phyloP scores from a whole-genome alignment of 2,113 vertebrate genomes.

The Phoxinus phoxinus region DNA sequence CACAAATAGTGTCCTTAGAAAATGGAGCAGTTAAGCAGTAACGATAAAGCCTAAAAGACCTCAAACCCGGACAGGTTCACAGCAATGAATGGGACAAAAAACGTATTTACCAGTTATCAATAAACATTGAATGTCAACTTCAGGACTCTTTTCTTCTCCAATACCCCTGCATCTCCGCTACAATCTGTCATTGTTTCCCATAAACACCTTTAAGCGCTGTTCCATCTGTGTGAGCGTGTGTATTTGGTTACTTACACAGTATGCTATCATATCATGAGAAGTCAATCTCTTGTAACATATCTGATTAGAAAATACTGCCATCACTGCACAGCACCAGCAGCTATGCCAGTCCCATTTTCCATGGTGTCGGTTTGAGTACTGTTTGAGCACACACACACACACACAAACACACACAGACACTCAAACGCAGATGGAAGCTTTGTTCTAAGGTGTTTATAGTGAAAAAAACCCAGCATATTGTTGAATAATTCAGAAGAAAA shows the following conservation, averaged over 20 bases:
- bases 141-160: background rate
- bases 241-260: slow-evolving; percentile 27
- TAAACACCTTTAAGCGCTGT: slow-evolving; percentile 13
- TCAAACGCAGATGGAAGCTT: slow-evolving; percentile 21
- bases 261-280: slow-evolving; percentile 20
- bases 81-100: background rate
- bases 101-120: background rate
- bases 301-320: slow-evolving; percentile 31
- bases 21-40: background rate
- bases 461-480: background rate
- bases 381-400: background rate
- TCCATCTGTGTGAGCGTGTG: slow-evolving; percentile 28
- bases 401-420: background rate
- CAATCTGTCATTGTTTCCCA: slow-evolving; percentile 8
- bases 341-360: slow-evolving; percentile 8
- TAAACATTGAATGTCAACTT: background rate
- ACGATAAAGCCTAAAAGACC: background rate
- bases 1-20: slow-evolving; percentile 7
- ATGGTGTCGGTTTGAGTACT: background rate
- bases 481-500: slow-evolving; percentile 27
- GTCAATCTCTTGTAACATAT: background rate
- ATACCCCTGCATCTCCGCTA: slow-evolving; percentile 9
- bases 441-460: slow-evolving; percentile 24
- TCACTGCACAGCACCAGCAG: slow-evolving; percentile 33
- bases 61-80: background rate